Percentiles rank a stretch among this genome's conserved stretches.
These are phyloP conservation scores for Clamator glandarius DNA, from an alignment of 2,797 vertebrate genomes.

Conservation along the genomic window DNA sequence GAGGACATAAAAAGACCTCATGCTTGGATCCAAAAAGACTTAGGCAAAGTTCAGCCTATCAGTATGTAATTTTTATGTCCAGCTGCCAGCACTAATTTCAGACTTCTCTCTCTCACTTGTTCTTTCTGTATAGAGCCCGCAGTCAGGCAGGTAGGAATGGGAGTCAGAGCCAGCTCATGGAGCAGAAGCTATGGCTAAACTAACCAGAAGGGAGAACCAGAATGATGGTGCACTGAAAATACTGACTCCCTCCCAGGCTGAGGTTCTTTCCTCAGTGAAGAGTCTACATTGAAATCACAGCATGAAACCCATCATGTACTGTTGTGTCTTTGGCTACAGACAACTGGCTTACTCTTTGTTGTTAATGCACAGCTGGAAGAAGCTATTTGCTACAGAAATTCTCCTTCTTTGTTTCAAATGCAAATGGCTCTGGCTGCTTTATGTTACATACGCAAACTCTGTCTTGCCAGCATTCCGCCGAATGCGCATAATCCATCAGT, in stretches of 20 bases:
- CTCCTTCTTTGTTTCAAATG: slow-evolving; percentile 14
- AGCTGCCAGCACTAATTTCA: not conserved
- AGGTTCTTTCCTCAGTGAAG: not conserved
- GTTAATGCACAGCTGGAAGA: slow-evolving; percentile 7
- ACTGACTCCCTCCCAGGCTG: not conserved
- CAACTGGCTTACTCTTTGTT: not conserved
- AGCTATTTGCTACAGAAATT: not conserved
- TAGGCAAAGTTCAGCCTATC: not conserved
- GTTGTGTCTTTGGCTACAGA: not conserved
- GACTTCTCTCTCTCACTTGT: not conserved
- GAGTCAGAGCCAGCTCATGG: not conserved
- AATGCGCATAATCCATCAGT: not conserved
- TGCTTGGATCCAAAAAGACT: not conserved
- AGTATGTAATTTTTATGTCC: not conserved
- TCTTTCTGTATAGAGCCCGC: not conserved
- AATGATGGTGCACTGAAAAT: not conserved
- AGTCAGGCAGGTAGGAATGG: not conserved
- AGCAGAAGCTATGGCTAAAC: not conserved
- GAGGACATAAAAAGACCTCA: not conserved
- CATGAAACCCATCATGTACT: not conserved
- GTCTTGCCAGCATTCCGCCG: not conserved
- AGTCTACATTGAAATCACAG: not conserved
- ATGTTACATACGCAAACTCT: not conserved
- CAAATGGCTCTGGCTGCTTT: not conserved
- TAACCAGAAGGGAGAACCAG: not conserved